Evolutionary conservation across 2,888 invertebrate species (phyloP), one percentile per base, ranked within the genome.

Genomic region (Agriopis aurantiaria): DNA sequence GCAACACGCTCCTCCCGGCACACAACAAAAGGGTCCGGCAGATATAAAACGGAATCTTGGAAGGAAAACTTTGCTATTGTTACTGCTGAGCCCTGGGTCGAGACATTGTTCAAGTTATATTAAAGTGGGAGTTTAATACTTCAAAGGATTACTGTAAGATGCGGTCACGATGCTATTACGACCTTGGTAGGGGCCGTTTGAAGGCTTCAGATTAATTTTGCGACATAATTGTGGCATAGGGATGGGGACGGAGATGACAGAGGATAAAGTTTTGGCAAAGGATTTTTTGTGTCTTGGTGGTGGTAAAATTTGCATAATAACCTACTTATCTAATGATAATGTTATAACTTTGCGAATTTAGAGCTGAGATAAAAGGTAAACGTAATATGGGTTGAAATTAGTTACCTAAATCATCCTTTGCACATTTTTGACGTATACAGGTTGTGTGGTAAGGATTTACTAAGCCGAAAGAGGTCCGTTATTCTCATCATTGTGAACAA

Each of bases 71-170:
- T 91, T 84, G 84, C 87, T 85, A 90, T 91, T 92, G 91, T 92
- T 89, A 85, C 86, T 80, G 82, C 85, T 83, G 87, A 88, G 86
- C 86, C 87, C 85, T 84, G 88, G 88, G 87, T 85, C 86, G 82
- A 78, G 85, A 88, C 90, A 91, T 92, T 92, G 91, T 92, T 91
- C 90, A 88, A 89, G 83, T 91, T 91, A 89, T 90, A 91, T 92
- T 91, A 90, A 89, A 91, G 86, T 88, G 85, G 83, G 86, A 89
- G 85, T 90, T 91, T 89, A 89, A 89, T 90, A 90, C 88, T 91
- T 90, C 86, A 89, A 89, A 90, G 91, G 90, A 88, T 91, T 91
- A 89, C 87, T 86, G 85, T 84, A 82, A 84, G 84, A 87, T 88
- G 88, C 86, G 88, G 88, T 86, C 88, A 85, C 82, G 81, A 81